Conservation (phyloP, 2,113 vertebrate genomes). For the Tetrax tetrax region DNA sequence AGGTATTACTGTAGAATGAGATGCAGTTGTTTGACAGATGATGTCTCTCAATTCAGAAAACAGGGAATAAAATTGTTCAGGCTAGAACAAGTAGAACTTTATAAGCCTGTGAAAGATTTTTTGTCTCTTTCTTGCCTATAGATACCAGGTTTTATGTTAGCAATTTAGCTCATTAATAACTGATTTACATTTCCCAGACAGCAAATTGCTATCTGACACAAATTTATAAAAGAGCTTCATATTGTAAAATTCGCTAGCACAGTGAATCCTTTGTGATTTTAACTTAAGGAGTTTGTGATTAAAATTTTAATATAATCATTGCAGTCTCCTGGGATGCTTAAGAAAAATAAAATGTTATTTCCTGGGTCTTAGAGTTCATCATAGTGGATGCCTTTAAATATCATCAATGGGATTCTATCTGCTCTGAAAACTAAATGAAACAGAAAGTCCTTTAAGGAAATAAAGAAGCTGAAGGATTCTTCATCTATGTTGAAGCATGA, state of each 20-base stretch:
- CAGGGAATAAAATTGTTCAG: background rate
- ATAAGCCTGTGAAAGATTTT: slow-evolving; percentile 42
- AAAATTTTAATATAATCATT: slow-evolving; percentile 76
- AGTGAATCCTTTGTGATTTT: slow-evolving; percentile 72
- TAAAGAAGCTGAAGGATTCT: background rate
- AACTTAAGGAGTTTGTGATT: slow-evolving; percentile 72
- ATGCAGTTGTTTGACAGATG: background rate
- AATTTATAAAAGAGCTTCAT: slow-evolving; percentile 72
- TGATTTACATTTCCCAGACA: slow-evolving; percentile 79
- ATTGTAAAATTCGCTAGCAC: slow-evolving; percentile 69
- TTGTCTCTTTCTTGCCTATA: slow-evolving; percentile 54
- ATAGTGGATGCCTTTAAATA: slow-evolving; percentile 35
- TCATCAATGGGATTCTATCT: slow-evolving; percentile 16
- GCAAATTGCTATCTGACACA: slow-evolving; percentile 76
- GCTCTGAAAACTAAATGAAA: slow-evolving; percentile 11
- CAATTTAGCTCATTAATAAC: slow-evolving; percentile 75
- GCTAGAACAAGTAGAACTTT: background rate
- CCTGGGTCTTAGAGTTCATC: slow-evolving; percentile 35
- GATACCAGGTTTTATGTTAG: slow-evolving; percentile 70
- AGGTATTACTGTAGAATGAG: background rate
- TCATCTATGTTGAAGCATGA: background rate
- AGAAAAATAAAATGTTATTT: slow-evolving; percentile 69
- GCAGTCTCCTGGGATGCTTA: slow-evolving; percentile 64
- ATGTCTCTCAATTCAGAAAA: background rate
- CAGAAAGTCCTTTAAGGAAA: background rate